These are phyloP conservation scores for Platygyra sinensis DNA, from an alignment of 64 coral and sea anemone genomes.

Conservation along the genomic window DNA sequence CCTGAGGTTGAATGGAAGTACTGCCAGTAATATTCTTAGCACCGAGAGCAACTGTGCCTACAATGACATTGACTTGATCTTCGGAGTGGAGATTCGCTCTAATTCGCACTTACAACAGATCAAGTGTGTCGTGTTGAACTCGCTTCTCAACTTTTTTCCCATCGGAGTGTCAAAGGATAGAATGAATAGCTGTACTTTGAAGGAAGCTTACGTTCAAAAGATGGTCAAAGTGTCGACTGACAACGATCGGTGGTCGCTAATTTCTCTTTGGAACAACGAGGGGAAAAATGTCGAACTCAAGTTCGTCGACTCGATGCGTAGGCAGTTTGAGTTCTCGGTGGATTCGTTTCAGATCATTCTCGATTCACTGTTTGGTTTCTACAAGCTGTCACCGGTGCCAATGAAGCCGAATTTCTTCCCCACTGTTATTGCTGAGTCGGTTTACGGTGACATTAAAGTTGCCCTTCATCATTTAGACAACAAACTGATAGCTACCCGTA, in stretches of 20 bases:
- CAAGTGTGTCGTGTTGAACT: constrained; percentile 88
- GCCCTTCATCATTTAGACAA: constrained; percentile 98
- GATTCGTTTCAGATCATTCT: constrained; percentile 99
- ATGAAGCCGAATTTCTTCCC: constrained; percentile 98
- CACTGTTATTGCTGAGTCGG: constrained; percentile 92
- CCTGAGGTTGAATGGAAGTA: constrained; percentile 91
- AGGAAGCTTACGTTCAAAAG: constrained; percentile 98
- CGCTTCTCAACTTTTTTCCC: constrained; percentile 92
- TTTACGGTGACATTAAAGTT: constrained; percentile 93
- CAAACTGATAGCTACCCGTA: constrained; percentile 98
- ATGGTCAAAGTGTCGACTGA: constrained; percentile 99
- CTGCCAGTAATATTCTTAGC: constrained; percentile 90
- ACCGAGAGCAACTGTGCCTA: constrained; percentile 77
- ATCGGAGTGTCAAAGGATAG: constrained; percentile 84
- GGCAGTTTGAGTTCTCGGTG: constrained; percentile 98
- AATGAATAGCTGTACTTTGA: constrained; percentile 92
- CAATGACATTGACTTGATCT: constrained; percentile 99
- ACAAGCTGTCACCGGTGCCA: constrained; percentile 90
- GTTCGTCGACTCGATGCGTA: constrained; percentile 94
- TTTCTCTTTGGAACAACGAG: constrained; percentile 97
- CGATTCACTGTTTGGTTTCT: constrained; percentile 93
- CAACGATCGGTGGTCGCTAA: constrained; percentile 96
- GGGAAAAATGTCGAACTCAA: constrained; percentile 97
- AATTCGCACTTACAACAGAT: constrained; percentile 95
- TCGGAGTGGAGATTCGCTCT: constrained; percentile 93